Percentiles rank a stretch among this genome's conserved stretches.
These are phyloP conservation scores for Netelia virgata DNA, from an alignment of 2,888 invertebrate species.

Conservation along the genomic window DNA sequence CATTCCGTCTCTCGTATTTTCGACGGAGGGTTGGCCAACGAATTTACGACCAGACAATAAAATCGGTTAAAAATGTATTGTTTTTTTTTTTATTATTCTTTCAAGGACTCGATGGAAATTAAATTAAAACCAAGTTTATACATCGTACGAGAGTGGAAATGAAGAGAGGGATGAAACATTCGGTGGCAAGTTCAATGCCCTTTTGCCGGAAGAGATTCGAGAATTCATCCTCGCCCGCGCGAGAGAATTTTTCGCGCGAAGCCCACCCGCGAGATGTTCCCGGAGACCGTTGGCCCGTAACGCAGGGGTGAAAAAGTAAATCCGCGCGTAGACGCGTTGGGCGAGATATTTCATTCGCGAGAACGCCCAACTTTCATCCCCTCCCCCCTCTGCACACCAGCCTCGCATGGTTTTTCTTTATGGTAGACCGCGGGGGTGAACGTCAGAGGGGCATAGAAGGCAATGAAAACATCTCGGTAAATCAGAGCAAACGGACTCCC, in stretches of 20 bases:
- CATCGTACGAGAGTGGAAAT: no score
- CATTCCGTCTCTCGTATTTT: not conserved
- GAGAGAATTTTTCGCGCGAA: no score
- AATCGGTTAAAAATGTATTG: not conserved
- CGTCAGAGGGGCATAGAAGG: slow-evolving; percentile 74
- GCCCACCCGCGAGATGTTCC: no score
- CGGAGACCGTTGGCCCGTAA: not conserved
- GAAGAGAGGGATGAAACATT: no score
- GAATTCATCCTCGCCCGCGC: no score
- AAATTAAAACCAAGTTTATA: no score
- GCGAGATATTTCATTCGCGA: slow-evolving; percentile 36
- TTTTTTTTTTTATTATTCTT: not conserved
- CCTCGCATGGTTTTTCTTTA: slow-evolving; percentile 63
- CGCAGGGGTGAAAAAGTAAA: slow-evolving; percentile 23
- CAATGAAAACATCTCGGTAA: slow-evolving; percentile 84
- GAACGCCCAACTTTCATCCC: not conserved
- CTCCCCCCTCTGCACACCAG: not conserved
- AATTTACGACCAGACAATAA: not conserved
- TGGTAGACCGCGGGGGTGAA: slow-evolving; percentile 69
- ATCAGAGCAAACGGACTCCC: slow-evolving; percentile 73
- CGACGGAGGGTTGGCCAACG: not conserved
- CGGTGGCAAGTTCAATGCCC: no score
- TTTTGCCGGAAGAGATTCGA: no score
- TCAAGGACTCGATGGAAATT: no score
- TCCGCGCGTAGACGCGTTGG: slow-evolving; percentile 8